Base-by-base conservation (phyloP, 2,797 vertebrate genomes). In the Allobates femoralis region DNA sequence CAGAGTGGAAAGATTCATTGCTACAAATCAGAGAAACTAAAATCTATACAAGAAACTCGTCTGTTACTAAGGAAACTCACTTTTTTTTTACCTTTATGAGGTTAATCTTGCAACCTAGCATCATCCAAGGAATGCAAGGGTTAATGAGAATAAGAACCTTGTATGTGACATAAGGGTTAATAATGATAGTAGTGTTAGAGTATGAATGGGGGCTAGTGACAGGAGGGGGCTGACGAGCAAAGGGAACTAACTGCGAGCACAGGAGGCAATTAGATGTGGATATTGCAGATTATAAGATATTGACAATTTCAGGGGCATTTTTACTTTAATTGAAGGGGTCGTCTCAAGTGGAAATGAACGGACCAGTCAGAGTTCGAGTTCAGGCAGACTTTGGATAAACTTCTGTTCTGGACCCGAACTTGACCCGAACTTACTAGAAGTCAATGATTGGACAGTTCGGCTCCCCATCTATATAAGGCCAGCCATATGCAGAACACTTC, bases 221-320 rank as follows among this genome's bases (percentile, higher is more conserved):
- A 73, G 69, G 85, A 82, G 85, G 82, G 71, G 82, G 28, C 41
- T 62, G 56, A 51, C 41, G 62, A 66, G 18, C 5, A 55, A 34
- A 16, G 66, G 30, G 51, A 26, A 23, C 76, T 58, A 11, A 46
- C 11, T 46, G 41, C 41, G 11, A 8, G 41, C 41, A 46, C 41
- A 0, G 41, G 41, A 1, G 7, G 41, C n/a, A n/a, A 46, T 46
- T 46, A 46, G 41, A 46, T 46, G 41, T 46, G 5, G 41, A 46
- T 46, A 8, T 46, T 46, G 41, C 41, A 46, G 7, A 5, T 46
- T 46, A 5, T 8, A 46, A 46, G 41, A 46, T 46, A 6, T 46
- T n/a, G n/a, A n/a, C n/a, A n/a, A n/a, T n/a, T n/a, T n/a, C n/a
- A n/a, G n/a, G 41, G 41, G 11, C 5, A 5, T 46, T 46, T 46